Evolutionary conservation across 2,797 vertebrate species (phyloP).

Genomic region (Hirundo rustica): DNA sequence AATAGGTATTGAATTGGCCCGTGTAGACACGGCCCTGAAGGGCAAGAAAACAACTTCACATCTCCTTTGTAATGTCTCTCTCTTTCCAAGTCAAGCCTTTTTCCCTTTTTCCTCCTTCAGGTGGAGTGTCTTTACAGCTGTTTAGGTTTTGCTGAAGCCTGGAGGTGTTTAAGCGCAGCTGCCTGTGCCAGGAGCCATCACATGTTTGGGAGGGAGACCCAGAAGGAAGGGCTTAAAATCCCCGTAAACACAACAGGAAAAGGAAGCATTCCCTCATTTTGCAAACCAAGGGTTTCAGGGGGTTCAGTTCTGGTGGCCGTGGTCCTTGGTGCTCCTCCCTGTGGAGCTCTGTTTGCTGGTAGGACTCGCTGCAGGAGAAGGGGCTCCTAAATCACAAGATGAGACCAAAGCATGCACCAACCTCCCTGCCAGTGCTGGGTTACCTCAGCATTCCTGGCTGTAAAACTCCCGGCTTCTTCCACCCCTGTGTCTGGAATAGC

Average conservation of each 20-base stretch:
- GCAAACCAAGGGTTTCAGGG: not conserved
- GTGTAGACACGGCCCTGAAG: constrained; percentile 13
- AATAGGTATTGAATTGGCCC: constrained; percentile 36
- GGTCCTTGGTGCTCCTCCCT: not conserved
- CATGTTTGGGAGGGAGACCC: not conserved
- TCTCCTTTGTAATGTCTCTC: not conserved
- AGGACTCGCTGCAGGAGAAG: not conserved
- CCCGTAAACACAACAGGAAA: not conserved
- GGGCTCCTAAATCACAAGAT: not conserved
- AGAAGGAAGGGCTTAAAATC: not conserved
- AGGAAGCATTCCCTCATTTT: not conserved
- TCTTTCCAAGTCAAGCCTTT: not conserved
- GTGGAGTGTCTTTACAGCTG: not conserved
- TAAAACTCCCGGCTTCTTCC: not conserved
- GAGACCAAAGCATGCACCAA: not conserved
- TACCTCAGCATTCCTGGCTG: not conserved
- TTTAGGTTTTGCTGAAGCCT: not conserved
- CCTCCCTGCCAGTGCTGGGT: not conserved
- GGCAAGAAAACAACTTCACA: constrained; percentile 13
- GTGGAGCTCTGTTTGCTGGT: not conserved
- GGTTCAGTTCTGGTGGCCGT: not conserved
- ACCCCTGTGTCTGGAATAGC: not conserved
- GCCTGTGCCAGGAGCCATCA: not conserved
- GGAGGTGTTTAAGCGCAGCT: not conserved
- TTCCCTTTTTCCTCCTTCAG: not conserved